Percentiles rank a stretch among this genome's conserved stretches.
These are phyloP conservation scores for Anthopleura xanthogrammica DNA, from an alignment of 92 coral and sea anemone genomes.

Conservation along the genomic window DNA sequence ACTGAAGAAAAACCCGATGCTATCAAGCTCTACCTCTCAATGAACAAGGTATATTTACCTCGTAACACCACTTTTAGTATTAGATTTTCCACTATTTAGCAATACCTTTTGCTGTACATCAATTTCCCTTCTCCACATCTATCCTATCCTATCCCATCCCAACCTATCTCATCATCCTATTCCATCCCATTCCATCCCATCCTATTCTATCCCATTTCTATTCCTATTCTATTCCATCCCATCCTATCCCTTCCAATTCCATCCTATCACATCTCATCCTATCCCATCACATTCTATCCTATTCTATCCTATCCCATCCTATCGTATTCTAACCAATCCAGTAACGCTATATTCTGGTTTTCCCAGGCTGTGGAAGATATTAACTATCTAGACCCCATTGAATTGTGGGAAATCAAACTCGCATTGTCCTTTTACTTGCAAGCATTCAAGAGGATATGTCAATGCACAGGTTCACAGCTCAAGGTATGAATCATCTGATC, in stretches of 20 bases:
- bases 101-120: background rate
- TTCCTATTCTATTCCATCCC: too few species aligned
- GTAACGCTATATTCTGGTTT: background rate
- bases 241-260: too few species aligned
- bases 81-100: background rate
- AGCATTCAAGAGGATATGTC: conserved; percentile 51
- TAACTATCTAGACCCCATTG: conserved; percentile 53
- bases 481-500: background rate
- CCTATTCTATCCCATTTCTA: too few species aligned
- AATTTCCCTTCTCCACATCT: background rate
- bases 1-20: conserved; percentile 90
- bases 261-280: too few species aligned
- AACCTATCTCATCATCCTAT: too few species aligned
- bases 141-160: background rate
- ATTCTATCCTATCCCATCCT: background rate
- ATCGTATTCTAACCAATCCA: background rate
- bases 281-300: too few species aligned
- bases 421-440: conserved; percentile 63
- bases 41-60: conserved; percentile 69
- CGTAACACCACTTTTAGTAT: background rate
- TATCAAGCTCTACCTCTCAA: conserved; percentile 62
- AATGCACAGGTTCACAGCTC: background rate
- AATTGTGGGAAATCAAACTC: conserved; percentile 77
- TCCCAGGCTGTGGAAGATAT: conserved; percentile 65
- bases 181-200: too few species aligned